phyloP scores from a whole-genome alignment of 2,888 invertebrate species.

The Drosophila aldrichi region DNA sequence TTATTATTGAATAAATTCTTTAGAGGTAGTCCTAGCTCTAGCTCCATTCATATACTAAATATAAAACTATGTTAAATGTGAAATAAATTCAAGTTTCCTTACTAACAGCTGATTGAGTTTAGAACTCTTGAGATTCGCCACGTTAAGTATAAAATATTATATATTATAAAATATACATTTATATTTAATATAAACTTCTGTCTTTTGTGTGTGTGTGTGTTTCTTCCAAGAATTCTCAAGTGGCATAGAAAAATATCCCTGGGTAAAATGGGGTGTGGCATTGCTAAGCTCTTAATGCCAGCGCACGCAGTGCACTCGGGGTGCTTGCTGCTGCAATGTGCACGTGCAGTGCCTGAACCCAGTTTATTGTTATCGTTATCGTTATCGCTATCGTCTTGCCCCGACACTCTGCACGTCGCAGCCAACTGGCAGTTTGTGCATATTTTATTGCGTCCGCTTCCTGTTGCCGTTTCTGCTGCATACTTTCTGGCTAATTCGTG shows the following conservation, averaged over 20 bases:
- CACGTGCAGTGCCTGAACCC: constrained; percentile 15
- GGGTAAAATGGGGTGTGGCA: background rate
- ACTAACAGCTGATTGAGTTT: background rate
- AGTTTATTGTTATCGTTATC: constrained; percentile 42
- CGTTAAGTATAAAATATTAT: no score
- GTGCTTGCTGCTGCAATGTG: background rate
- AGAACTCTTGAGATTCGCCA: no score
- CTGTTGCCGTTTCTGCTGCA: constrained; percentile 65
- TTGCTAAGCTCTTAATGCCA: constrained; percentile 14
- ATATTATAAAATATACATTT: no score
- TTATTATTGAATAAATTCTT: no score
- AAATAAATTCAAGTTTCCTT: background rate
- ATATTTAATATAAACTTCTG: background rate
- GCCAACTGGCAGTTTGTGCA: constrained; percentile 58
- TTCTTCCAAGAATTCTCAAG: background rate
- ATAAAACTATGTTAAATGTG: no score
- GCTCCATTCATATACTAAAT: no score
- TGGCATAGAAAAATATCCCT: background rate
- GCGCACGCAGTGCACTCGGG: constrained; percentile 18
- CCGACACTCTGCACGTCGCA: constrained; percentile 32
- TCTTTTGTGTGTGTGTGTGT: background rate
- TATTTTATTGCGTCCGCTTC: constrained; percentile 75
- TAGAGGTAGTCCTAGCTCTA: no score
- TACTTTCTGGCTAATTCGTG: constrained; percentile 71
- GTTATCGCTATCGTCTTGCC: constrained; percentile 25